A percentile compares a stretch with the other conserved stretches of the same genome.
These are phyloP conservation scores for Antheraea pernyi DNA, from an alignment of 1,140 invertebrate genomes.

Conservation along the genomic window DNA sequence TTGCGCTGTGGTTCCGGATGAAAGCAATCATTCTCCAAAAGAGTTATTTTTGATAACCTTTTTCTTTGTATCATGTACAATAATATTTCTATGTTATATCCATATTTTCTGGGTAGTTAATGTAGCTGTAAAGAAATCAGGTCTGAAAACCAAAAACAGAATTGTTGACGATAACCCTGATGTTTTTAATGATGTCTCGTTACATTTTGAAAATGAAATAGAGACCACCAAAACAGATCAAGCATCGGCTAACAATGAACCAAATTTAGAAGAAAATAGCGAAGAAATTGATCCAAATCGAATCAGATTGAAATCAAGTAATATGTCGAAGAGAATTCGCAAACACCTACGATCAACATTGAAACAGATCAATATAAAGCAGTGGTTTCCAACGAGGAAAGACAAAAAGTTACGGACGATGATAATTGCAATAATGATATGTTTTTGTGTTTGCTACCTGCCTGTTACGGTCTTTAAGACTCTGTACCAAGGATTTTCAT, in stretches of 20 bases:
- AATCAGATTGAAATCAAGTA: neutral
- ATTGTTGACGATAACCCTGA: neutral
- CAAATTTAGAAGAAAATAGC: neutral
- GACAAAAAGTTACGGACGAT: slow-evolving; percentile 87
- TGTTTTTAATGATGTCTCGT: neutral
- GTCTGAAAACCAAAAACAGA: slow-evolving; percentile 59
- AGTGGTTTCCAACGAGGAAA: slow-evolving; percentile 82
- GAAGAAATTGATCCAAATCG: neutral
- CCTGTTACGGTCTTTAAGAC: slow-evolving; percentile 86
- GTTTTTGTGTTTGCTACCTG: slow-evolving; percentile 87
- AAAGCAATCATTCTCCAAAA: slow-evolving; percentile 83
- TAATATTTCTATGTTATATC: slow-evolving; percentile 87
- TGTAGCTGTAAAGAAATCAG: slow-evolving; percentile 80
- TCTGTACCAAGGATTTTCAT: slow-evolving; percentile 78
- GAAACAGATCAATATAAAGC: neutral
- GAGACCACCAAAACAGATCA: neutral
- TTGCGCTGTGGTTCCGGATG: slow-evolving; percentile 85
- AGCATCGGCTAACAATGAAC: neutral
- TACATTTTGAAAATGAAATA: neutral
- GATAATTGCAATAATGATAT: slow-evolving; percentile 88
- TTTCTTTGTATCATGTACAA: slow-evolving; percentile 86
- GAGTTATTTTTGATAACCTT: slow-evolving; percentile 86
- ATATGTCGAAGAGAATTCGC: slow-evolving; percentile 2
- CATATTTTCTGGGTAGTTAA: slow-evolving; percentile 84
- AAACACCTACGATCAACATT: neutral